Evolutionary conservation across 2,797 vertebrate species (phyloP).

Genomic region (Trematomus bernacchii): DNA sequence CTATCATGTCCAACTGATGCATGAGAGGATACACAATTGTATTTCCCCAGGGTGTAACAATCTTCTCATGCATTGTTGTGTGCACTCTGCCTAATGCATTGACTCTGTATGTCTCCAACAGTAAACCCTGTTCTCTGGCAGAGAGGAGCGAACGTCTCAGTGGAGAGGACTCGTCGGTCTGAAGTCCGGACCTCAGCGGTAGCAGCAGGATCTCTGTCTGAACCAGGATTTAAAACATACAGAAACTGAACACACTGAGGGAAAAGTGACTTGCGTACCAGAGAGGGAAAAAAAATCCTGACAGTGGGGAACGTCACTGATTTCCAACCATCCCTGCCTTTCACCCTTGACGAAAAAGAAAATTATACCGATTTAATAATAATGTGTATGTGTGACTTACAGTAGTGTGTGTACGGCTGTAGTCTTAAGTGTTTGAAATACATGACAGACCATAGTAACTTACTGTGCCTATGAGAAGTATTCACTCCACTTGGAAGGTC

Average conservation of each 20-base stretch:
- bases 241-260: conserved; percentile 56
- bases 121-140: conserved; percentile 71
- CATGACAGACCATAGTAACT: conserved; percentile 22
- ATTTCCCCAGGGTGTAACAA: too few species aligned
- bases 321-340: conserved; percentile 70
- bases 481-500: background rate
- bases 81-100: conserved; percentile 18
- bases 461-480: conserved; percentile 6
- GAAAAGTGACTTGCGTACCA: conserved; percentile 45
- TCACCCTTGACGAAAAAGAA: conserved; percentile 54
- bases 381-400: conserved; percentile 67
- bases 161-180: conserved; percentile 61
- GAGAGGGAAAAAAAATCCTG: conserved; percentile 39
- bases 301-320: conserved; percentile 59
- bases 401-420: conserved; percentile 48
- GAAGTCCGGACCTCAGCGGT: conserved; percentile 63
- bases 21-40: background rate
- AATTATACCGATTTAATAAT: conserved; percentile 57
- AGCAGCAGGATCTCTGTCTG: conserved; percentile 68
- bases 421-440: conserved; percentile 62
- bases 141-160: conserved; percentile 60
- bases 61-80: background rate
- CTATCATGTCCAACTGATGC: conserved; percentile 17
- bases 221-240: conserved; percentile 66
- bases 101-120: conserved; percentile 64